Percentiles rank a stretch among this genome's conserved stretches.
These are phyloP conservation scores for Paragorgia papillata DNA, from an alignment of 92 coral and sea anemone genomes.

Conservation along the genomic window DNA sequence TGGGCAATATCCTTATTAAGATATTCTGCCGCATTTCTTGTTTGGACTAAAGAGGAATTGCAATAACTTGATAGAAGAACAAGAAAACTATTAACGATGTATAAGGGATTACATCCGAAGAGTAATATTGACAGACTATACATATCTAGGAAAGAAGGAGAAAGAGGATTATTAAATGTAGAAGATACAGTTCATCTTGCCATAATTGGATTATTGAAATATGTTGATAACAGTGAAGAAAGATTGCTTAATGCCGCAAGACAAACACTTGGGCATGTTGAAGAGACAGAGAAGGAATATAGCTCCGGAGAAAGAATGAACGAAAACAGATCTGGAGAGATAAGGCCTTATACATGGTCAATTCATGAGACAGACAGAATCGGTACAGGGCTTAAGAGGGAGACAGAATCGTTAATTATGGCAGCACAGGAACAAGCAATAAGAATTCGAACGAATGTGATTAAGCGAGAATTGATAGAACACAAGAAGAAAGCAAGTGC, in stretches of 20 bases:
- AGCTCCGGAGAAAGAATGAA: too few species aligned
- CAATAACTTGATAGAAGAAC: constrained; percentile 11
- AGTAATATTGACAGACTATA: background rate
- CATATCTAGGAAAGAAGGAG: background rate
- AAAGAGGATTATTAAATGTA: background rate
- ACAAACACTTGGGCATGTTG: background rate
- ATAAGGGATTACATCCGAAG: background rate
- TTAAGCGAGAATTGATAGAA: constrained; percentile 1
- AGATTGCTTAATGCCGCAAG: background rate
- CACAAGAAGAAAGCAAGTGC: background rate
- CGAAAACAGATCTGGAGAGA: too few species aligned
- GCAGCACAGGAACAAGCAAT: constrained; percentile 13
- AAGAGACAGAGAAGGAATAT: background rate
- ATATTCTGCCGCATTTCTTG: constrained; percentile 15
- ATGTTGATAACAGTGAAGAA: background rate
- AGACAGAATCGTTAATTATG: too few species aligned
- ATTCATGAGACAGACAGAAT: too few species aligned
- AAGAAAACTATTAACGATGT: constrained; percentile 21
- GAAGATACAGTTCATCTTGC: background rate
- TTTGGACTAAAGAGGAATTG: constrained; percentile 30
- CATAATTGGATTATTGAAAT: background rate
- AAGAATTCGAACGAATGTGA: constrained; percentile 4
- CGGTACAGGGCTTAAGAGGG: background rate
- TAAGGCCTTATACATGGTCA: too few species aligned
- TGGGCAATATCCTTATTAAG: constrained; percentile 57